Base-by-base conservation (phyloP, 2,888 invertebrate species). In the Graphium colonna region DNA sequence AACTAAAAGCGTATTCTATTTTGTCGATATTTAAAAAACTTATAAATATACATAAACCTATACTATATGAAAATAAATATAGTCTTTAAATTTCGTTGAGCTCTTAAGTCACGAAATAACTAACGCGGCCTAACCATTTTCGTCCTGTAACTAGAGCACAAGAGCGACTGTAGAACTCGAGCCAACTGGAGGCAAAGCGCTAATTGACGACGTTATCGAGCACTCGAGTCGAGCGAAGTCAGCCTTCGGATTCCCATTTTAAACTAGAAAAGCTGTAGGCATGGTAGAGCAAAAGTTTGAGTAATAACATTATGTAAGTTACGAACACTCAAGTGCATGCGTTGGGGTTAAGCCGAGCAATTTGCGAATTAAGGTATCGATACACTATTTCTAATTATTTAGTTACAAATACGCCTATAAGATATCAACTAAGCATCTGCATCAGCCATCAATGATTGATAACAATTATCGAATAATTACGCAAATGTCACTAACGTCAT, bases 131-230 rank as follows among this genome's bases (percentile, higher is more conserved):
- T n/a, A 47, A 13, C 43, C 52, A 15, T 28, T 48, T 53, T 39
- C 52, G 46, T 21, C 42, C n/a, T 51, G 43, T 42, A 49, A 60
- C 46, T 59, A 55, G 56, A 59, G 56, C 50, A 54, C 59, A 55
- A 55, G 56, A 54, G 57, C 59, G 44, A 55, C 49, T 44, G 51
- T 51, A 50, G 39, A 52, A 49, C 52, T 64, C 58, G 60, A 65
- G 61, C 63, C 57, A 63, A 54, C 51, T 21, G 21, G 21, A 21
- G 62, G 68, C 70, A 21, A n/a, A 21, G 70, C 71, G 77, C 78
- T 86, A 88, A 87, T 86, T 87, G 83, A 81, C 78, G 83, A 82
- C 71, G 75, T 70, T 77, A 84, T 82, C 77, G 77, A 77, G 73
- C 73, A 69, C 77, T 78, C 62, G 61, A 70, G 73, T 72, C 62